A percentile compares a stretch with the other conserved stretches of the same genome.
Conservation (phyloP, 2,797 vertebrate species). For the Labeo calbasu region DNA sequence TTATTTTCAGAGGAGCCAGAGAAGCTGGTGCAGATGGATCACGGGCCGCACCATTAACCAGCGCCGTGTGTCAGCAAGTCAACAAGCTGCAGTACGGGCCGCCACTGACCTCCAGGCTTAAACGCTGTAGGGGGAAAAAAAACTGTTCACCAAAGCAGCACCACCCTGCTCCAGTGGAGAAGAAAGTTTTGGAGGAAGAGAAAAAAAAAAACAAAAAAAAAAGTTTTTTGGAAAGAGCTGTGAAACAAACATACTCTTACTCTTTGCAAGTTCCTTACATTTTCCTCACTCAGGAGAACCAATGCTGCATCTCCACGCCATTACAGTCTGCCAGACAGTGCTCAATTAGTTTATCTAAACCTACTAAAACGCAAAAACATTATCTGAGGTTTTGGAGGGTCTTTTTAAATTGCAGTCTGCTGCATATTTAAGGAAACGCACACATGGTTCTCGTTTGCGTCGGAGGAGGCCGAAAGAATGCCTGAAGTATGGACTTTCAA, state of each 20-base stretch:
- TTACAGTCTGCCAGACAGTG: background rate
- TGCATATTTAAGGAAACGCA: conserved; percentile 46
- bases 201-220: background rate
- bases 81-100: conserved; percentile 46
- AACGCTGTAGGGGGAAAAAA: background rate
- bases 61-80: conserved; percentile 44
- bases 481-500: conserved; percentile 52
- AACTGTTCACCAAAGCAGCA: background rate
- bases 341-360: background rate
- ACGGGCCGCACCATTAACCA: conserved; percentile 47
- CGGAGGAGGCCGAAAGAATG: conserved; percentile 35
- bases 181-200: background rate
- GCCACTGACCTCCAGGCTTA: conserved; percentile 26
- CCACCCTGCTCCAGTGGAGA: conserved; percentile 6
- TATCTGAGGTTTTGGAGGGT: conserved; percentile 23
- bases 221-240: background rate
- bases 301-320: background rate
- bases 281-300: background rate
- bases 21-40: conserved; percentile 39
- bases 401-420: conserved; percentile 3
- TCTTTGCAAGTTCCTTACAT: background rate
- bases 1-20: conserved; percentile 42
- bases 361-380: background rate
- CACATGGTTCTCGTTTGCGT: conserved; percentile 56
- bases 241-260: background rate